Conservation (phyloP, 2,797 vertebrate species). For the Bothrops alternatus region DNA sequence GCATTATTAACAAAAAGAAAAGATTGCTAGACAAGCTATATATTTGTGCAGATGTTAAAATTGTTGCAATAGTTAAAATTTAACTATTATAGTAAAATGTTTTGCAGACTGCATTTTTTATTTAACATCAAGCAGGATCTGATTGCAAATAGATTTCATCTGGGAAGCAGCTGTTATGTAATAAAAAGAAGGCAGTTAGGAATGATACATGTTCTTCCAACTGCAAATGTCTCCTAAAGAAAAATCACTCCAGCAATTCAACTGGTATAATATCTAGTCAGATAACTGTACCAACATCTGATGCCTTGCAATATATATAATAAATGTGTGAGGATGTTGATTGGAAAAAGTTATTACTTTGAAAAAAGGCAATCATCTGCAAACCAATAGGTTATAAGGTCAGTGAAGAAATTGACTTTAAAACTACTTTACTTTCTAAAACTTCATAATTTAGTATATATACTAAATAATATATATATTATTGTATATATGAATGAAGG, state of each 20-base stretch:
- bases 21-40: neutral
- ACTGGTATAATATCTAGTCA: neutral
- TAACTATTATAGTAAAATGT: neutral
- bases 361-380: neutral
- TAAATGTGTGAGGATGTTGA: neutral
- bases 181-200: neutral
- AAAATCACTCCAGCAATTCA: conserved; percentile 1
- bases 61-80: neutral
- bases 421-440: neutral
- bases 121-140: conserved; percentile 1
- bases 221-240: neutral
- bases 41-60: conserved; percentile 4
- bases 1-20: neutral
- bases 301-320: neutral
- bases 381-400: neutral
- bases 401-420: neutral
- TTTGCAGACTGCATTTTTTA: neutral
- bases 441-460: neutral
- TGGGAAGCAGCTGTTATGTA: conserved; percentile 6
- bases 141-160: conserved; percentile 18
- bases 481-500: neutral
- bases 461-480: too few relatives aligned
- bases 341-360: neutral
- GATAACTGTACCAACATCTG: neutral
- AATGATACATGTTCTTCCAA: neutral